These are phyloP conservation scores for Symphodus melops DNA, from an alignment of 2,113 vertebrate genomes.

Conservation along the genomic window DNA sequence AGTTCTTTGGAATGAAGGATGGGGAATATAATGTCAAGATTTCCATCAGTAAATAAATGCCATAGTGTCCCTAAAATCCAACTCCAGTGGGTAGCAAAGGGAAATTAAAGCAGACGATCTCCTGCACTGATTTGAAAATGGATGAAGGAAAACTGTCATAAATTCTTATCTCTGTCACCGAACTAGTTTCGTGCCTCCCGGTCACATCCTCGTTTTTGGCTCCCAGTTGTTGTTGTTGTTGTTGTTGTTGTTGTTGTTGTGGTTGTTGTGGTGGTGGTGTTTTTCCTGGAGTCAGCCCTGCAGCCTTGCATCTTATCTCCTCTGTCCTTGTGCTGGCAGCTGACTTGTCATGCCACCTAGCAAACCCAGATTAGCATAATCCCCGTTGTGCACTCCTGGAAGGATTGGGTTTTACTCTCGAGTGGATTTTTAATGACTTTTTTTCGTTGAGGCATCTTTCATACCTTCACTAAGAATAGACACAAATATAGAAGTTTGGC, in stretches of 20 bases:
- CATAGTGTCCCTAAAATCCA: not conserved
- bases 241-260: not conserved
- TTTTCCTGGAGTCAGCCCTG: not conserved
- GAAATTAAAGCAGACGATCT: constrained; percentile 20
- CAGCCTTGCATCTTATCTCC: constrained; percentile 8
- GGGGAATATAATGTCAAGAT: constrained; percentile 5
- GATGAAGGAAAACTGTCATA: not conserved
- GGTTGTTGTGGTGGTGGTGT: no score
- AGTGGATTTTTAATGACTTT: not conserved
- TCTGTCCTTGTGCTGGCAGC: constrained; percentile 22
- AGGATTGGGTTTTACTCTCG: constrained; percentile 43
- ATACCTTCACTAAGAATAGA: constrained; percentile 7
- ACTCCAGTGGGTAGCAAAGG: not conserved
- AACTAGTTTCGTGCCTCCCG: not conserved
- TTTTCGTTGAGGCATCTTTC: constrained; percentile 13
- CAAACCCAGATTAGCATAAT: constrained; percentile 25
- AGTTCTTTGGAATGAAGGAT: not conserved
- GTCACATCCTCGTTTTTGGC: constrained; percentile 12
- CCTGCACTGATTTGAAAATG: not conserved
- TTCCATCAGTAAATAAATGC: not conserved
- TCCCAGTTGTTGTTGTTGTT: constrained; percentile 3
- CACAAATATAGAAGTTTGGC: no score
- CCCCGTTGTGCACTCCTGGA: constrained; percentile 50
- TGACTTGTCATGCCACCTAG: constrained; percentile 27
- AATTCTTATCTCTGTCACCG: not conserved